Evolutionary conservation across 1,140 invertebrate species (phyloP), one percentile per base, ranked within the genome.

Genomic region (Holotrichia oblita): DNA sequence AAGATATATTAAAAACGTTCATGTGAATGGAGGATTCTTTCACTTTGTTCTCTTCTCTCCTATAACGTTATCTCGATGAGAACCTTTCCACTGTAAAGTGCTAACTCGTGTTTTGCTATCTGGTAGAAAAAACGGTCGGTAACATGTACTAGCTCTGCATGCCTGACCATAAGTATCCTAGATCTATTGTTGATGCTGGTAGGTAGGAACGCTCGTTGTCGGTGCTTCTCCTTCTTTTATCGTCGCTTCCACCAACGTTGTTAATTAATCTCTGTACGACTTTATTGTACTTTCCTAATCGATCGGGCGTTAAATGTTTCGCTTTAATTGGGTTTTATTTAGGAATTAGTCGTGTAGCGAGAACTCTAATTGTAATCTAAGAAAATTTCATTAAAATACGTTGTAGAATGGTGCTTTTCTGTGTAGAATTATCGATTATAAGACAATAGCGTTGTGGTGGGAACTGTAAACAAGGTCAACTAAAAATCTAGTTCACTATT

Each of bases 91-190:
- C 73, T 74, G 40, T 74, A 74, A 74, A 74, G 73, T 74, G 73
- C 73, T 74, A 74, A 74, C 73, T 74, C 73, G 73, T 74, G 73
- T 74, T 74, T 74, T 42, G 34, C 73, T 74, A 74, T 74, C 73
- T 74, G n/a, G 41, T 41, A 74, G 27, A 34, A 34, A 74, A 74
- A 69, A 74, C 73, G 41, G 9, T 34, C 61, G 27, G 41, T 40
- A 74, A 74, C 73, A 20, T 74, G 73, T 74, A 74, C 41, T 41
- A 34, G 73, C 73, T 74, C 73, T 74, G 73, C 73, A 74, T 74
- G 73, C 73, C 73, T 74, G 73, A 74, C 73, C 73, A 74, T 74
- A 74, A 74, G 73, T 42, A 41, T 74, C 73, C 73, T 22, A 42
- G 73, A 42, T 74, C 73, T 44, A 74, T 74, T 74, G 73, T 74